These are phyloP conservation scores for Oxycera nigricornis DNA, from an alignment of 2,888 invertebrate species.

Conservation along the genomic window DNA sequence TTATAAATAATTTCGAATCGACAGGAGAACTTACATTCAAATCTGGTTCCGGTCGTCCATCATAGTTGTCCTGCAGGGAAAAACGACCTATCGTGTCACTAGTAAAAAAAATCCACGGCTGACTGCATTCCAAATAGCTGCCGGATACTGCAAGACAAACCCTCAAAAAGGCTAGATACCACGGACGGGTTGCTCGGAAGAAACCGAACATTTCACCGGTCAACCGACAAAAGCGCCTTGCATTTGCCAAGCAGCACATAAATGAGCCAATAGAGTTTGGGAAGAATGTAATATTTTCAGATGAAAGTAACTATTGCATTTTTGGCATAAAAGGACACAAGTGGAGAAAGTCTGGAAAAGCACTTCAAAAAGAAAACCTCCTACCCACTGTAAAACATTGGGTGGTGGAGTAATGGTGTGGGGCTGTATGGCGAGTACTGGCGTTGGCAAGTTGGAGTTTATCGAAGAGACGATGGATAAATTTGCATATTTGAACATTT, in stretches of 20 bases:
- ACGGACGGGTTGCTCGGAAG: too few species aligned
- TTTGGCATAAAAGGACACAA: background rate
- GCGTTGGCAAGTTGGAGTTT: background rate
- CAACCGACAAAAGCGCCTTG: background rate
- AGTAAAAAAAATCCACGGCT: too few species aligned
- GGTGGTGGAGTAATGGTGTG: conserved; percentile 41
- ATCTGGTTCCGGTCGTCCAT: too few species aligned
- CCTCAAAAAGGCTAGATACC: background rate
- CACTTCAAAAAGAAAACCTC: background rate
- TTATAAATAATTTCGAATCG: too few species aligned
- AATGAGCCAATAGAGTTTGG: background rate
- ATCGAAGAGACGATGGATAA: background rate
- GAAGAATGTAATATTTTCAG: background rate
- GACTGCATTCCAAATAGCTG: too few species aligned
- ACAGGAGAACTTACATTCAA: too few species aligned
- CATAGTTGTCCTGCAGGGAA: too few species aligned
- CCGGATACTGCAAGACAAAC: background rate
- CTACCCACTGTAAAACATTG: conserved; percentile 38
- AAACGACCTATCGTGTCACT: too few species aligned
- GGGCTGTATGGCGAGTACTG: conserved; percentile 32
- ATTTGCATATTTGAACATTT: background rate
- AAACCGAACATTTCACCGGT: background rate
- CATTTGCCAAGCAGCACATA: background rate
- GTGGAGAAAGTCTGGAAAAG: background rate
- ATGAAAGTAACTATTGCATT: conserved; percentile 7